Evolutionary conservation across 2,113 vertebrate species (phyloP).

Genomic region (Laticauda colubrina): DNA sequence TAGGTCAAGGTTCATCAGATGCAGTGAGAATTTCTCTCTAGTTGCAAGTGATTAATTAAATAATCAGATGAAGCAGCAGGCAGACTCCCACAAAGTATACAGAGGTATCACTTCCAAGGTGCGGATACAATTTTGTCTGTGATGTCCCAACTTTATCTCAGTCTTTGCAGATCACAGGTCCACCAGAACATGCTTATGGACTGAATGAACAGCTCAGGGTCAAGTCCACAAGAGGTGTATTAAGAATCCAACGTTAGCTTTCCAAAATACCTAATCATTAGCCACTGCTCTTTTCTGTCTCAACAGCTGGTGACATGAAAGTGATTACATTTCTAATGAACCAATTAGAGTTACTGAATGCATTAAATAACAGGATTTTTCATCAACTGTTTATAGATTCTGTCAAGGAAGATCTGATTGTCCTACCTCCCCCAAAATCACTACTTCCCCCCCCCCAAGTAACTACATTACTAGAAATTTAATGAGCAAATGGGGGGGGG

Average conservation of each 20-base stretch:
- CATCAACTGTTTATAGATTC: constrained; percentile 75
- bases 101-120: constrained; percentile 31
- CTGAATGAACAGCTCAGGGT: constrained; percentile 65
- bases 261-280: constrained; percentile 81
- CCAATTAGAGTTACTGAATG: constrained; percentile 69
- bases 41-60: constrained; percentile 34
- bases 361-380: constrained; percentile 74
- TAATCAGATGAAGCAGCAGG: constrained; percentile 21
- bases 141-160: constrained; percentile 52
- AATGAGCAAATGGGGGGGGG: constrained; percentile 63
- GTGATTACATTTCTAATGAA: constrained; percentile 75
- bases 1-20: constrained; percentile 63
- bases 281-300: constrained; percentile 70
- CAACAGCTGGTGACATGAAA: constrained; percentile 74
- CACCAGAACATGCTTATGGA: constrained; percentile 63
- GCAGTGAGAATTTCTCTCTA: constrained; percentile 36
- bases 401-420: constrained; percentile 61
- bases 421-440: neutral
- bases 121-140: constrained; percentile 43
- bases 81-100: neutral
- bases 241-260: constrained; percentile 79
- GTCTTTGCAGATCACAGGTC: constrained; percentile 46
- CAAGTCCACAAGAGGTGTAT: constrained; percentile 70
- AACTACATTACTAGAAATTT: constrained; percentile 61
- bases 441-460: neutral